Conservation (phyloP, 2,888 invertebrate species). For the Phania funesta region DNA sequence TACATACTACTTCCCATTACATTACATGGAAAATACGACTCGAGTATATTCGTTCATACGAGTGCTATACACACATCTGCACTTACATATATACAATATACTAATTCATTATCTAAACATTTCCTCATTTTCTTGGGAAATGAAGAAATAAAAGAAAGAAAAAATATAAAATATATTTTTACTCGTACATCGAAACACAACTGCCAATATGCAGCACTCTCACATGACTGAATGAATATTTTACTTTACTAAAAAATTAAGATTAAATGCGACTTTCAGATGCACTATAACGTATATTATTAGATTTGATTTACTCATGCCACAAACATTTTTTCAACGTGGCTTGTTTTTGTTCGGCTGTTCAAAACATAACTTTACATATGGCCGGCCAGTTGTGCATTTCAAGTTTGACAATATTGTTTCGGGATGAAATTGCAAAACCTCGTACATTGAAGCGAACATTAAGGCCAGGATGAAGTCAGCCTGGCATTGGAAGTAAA, state of each 20-base stretch:
- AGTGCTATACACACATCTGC: background rate
- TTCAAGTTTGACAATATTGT: no score
- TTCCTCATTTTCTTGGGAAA: slow-evolving; percentile 59
- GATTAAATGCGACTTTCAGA: no score
- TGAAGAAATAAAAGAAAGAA: slow-evolving; percentile 22
- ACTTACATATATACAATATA: background rate
- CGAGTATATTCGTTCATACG: slow-evolving; percentile 13
- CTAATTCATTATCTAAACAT: slow-evolving; percentile 42
- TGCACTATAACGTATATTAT: no score
- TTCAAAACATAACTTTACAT: no score
- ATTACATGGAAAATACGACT: slow-evolving; percentile 28
- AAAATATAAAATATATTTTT: background rate
- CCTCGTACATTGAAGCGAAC: no score
- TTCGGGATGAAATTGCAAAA: no score
- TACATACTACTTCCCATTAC: slow-evolving; percentile 66
- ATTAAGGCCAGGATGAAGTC: no score
- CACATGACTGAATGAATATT: slow-evolving; percentile 54
- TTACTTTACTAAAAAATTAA: slow-evolving; percentile 36
- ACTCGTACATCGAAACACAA: slow-evolving; percentile 32
- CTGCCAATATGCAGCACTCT: slow-evolving; percentile 49
- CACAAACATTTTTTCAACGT: no score
- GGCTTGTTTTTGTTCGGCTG: no score
- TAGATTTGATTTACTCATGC: no score
- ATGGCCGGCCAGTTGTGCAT: no score
- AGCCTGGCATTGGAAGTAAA: no score